Evolutionary conservation across 2,797 vertebrate species (phyloP).

Genomic region (Poecile montanus): DNA sequence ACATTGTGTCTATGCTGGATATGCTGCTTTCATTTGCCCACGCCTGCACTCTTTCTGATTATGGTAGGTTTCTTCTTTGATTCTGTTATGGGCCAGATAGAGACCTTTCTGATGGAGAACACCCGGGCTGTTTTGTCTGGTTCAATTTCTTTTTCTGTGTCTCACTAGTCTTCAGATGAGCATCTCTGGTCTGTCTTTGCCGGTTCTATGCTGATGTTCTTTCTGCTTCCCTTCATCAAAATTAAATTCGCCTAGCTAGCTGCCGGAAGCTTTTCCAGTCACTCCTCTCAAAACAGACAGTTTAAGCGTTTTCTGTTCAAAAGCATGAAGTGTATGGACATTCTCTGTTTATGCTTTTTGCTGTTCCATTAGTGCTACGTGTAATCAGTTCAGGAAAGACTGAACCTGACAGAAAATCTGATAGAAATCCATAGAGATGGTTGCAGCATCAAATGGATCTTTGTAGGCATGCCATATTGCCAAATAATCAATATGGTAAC

Average conservation of each 20-base stretch:
- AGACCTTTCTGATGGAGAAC: not conserved
- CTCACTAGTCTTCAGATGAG: not conserved
- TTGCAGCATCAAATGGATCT: not conserved
- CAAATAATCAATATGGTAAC: not conserved
- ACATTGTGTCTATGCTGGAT: constrained; percentile 97
- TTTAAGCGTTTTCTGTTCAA: not conserved
- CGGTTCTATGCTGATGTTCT: not conserved
- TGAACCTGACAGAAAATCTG: not conserved
- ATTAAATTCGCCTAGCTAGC: not conserved
- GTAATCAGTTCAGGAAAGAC: not conserved
- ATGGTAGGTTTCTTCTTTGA: constrained; percentile 79
- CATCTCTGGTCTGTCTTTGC: not conserved
- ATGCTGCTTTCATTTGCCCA: constrained; percentile 94
- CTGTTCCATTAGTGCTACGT: not conserved
- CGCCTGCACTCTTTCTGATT: constrained; percentile 91
- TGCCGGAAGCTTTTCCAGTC: not conserved
- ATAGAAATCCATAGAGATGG: not conserved
- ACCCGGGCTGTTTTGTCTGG: not conserved
- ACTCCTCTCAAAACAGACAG: not conserved
- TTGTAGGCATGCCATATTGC: not conserved
- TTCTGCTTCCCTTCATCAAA: not conserved
- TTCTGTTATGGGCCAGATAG: not conserved
- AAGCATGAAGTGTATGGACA: not conserved
- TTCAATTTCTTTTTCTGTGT: not conserved
- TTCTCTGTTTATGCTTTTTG: not conserved